Conservation (phyloP, 2,888 invertebrate genomes). For the Drosophila putrida region DNA sequence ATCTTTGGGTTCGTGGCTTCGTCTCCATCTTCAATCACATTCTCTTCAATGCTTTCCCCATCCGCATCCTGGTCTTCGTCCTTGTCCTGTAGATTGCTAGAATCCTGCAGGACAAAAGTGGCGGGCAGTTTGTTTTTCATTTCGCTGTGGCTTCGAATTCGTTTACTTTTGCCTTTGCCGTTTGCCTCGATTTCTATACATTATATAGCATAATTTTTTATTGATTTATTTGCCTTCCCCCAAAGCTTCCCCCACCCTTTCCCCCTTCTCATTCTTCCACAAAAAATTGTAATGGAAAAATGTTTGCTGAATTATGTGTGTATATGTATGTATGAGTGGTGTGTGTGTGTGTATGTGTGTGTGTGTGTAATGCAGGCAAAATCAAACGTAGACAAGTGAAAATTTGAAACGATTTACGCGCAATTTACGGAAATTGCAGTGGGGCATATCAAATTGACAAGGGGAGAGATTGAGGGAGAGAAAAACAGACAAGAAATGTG, state of each 20-base stretch:
- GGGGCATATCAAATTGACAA: conserved; percentile 76
- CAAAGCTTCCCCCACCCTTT: conserved; percentile 8
- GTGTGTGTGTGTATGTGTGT: conserved; percentile 16
- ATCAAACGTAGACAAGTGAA: conserved; percentile 81
- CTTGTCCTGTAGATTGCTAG: conserved; percentile 8
- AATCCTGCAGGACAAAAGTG: conserved; percentile 40
- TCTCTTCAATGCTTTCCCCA: neutral
- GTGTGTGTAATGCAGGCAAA: conserved; percentile 52
- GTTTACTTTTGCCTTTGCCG: conserved; percentile 64
- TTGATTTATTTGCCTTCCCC: conserved; percentile 78
- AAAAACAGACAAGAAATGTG: conserved; percentile 9
- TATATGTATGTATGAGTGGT: conserved; percentile 19
- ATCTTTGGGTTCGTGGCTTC: neutral
- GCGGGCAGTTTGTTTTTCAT: conserved; percentile 76
- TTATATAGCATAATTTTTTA: conserved; percentile 79
- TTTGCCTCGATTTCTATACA: conserved; percentile 51
- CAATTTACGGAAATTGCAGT: conserved; percentile 78
- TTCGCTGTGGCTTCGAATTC: conserved; percentile 68
- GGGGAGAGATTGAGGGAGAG: neutral
- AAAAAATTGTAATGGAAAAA: conserved; percentile 66
- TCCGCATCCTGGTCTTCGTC: neutral
- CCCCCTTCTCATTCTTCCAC: neutral
- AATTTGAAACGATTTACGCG: conserved; percentile 81
- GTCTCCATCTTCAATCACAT: neutral
- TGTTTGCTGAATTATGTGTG: conserved; percentile 72